Evolutionary conservation across 2,113 vertebrate genomes (phyloP), one percentile per base, ranked within the genome.

Genomic region (Psammodynastes pulverulentus): DNA sequence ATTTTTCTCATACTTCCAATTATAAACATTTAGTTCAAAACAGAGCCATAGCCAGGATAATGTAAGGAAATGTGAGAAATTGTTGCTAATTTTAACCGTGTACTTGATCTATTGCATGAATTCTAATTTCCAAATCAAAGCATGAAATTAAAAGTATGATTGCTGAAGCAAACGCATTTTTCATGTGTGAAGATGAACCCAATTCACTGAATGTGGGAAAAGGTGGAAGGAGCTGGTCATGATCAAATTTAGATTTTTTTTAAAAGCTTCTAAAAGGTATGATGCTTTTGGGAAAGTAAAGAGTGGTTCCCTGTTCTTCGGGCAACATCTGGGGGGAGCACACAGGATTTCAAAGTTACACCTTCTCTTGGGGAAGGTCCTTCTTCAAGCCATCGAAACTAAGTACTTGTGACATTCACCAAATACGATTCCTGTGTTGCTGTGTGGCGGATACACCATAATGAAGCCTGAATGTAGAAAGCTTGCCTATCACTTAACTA

Each of bases 1-100:
- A 86, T 52, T 48, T 96, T 94, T 94, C n/a, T 96, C 93, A 87
- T 94, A 92, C 92, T 96, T 95, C n/a, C 93, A 93, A 93, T 93
- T 89, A 92, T 95, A 95, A 95, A 93, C 92, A 88, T 5, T 94
- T 90, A 86, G 29, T 90, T 5, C 26, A 85, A 8, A 89, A 86
- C 45, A 58, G n/a, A 21, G 52, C 72, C 52, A 58, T 58, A 21
- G 19, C 52, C 52, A 84, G 67, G 19, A 34, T 46, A 4, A 39
- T 8, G 62, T 79, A 0, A 84, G n/a, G 85, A 92, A 4, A 19
- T 0, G 72, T 3, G 2, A 88, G 53, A 85, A 54, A 89, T 93
- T 79, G 26, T 79, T 92, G 49, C 93, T 43, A 88, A 90, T 62
- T 39, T 85, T 56, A 84, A 56, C 39, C 19, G 21, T 87, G 52